A percentile compares a stretch with the other conserved stretches of the same genome.
Evolutionary conservation across 2,888 invertebrate genomes (phyloP).

Genomic region (Sympetrum striolatum): DNA sequence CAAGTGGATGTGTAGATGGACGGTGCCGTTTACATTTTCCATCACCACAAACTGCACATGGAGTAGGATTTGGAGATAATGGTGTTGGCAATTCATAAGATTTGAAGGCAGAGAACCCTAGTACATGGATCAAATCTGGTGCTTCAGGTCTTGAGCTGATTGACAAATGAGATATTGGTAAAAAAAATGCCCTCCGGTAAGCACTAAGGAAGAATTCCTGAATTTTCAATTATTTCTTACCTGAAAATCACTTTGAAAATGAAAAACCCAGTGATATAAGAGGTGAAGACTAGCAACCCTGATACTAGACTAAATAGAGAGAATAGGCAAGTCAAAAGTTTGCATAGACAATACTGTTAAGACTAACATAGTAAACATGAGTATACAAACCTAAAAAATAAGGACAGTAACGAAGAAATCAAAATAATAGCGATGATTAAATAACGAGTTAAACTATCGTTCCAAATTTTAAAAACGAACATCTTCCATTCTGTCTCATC

Average conservation of each 20-base stretch:
- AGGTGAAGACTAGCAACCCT: slow-evolving; percentile 56
- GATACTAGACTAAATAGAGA: slow-evolving; percentile 56
- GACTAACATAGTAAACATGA: not conserved
- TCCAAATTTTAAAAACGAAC: slow-evolving; percentile 35
- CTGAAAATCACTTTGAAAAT: slow-evolving; percentile 58
- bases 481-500: slow-evolving; percentile 36
- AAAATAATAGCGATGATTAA: slow-evolving; percentile 5
- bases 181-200: too few relatives aligned
- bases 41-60: slow-evolving; percentile 69
- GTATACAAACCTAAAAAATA: slow-evolving; percentile 9
- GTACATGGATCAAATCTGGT: slow-evolving; percentile 42
- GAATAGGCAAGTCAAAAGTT: not conserved
- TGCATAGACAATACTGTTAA: not conserved
- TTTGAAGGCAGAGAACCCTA: not conserved
- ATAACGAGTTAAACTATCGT: slow-evolving; percentile 37
- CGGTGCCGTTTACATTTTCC: slow-evolving; percentile 67
- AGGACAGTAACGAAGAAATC: not conserved
- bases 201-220: not conserved
- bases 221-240: slow-evolving; percentile 54
- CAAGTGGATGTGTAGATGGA: slow-evolving; percentile 54
- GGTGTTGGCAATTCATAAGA: not conserved
- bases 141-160: slow-evolving; percentile 17
- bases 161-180: too few relatives aligned
- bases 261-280: slow-evolving; percentile 59
- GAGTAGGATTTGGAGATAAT: not conserved